Base-by-base conservation (phyloP, 2,797 vertebrate genomes). In the Periophthalmus magnuspinnatus region DNA sequence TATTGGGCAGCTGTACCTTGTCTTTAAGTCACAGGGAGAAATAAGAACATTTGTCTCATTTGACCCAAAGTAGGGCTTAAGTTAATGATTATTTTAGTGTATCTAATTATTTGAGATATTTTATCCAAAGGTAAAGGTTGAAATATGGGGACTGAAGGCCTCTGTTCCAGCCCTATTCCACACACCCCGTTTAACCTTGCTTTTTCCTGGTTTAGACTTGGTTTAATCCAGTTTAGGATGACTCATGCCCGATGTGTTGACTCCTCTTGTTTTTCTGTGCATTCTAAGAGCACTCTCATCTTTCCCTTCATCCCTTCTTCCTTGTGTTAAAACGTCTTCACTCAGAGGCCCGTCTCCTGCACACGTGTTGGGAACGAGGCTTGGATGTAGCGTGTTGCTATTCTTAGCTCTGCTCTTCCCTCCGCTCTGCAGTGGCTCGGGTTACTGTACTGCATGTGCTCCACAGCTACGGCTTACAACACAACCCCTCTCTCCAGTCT, bases 401-500 rank as follows among this genome's bases (percentile, higher is more conserved):
- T 54, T 52, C 67, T 59, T 84, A 73, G 76, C 82, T 80, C 71
- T 5, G 24, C 83, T 86, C 87, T 79, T 75, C 70, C 78, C 86
- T 86, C 88, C 83, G 74, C 88, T 77, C 85, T 90, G 90, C 90
- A 91, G 78, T 84, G 83, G 87, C 88, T 93, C 91, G 76, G 82
- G 89, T 92, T 91, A 89, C 89, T 13, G 61, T 81, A 79, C 81
- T 83, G 80, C 69, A 76, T 74, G 82, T 65, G 85, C 77, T 78
- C 66, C 75, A 64, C 78, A 73, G 77, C 83, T 78, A 68, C 61
- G 69, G 56, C 65, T 68, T 71, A 67, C 70, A 54, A 71, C 68
- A 62, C 41, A 45, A 45, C 72, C 19, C 22, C 47, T 22, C 68
- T 45, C 58, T 17, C 61, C 11, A 28, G 28, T 17, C 67, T 55